Evolutionary conservation across 2,888 invertebrate species (phyloP), one percentile per base, ranked within the genome.

Genomic region (Eupithecia dodoneata): DNA sequence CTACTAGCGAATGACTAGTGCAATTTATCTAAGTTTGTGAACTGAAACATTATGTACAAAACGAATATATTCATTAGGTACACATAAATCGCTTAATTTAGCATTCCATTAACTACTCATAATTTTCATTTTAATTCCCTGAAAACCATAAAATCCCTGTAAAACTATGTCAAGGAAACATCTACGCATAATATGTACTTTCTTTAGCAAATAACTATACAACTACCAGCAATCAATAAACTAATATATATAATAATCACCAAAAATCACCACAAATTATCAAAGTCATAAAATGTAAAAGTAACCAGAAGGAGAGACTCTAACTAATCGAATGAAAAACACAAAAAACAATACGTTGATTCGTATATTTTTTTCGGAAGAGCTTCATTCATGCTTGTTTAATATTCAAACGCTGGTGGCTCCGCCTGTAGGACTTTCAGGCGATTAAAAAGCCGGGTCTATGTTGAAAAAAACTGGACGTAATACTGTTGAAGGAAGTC

Each of bases 361-460:
- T 81, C 76, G 78, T 82, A 77, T 81, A n/a, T 44, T 79, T 78
- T 80, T 80, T 77, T 72, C 65, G 69, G 65, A 76, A 77, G 75
- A 79, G 77, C 70, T 80, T 77, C 77, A 81, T 76, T 73, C 79
- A 74, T 76, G 52, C 72, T 44, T 72, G 76, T 79, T 80, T 79
- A 80, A 79, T 80, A 82, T 82, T 78, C 79, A 82, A 80, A 81
- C 75, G 76, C 75, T 71, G 73, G 76, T 42, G 66, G 45, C 45
- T 74, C 72, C 67, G 71, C 44, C 12, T 15, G 10, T 52, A 72
- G 69, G 30, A 67, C 59, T 72, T 44, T 15, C 67, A n/a, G 44
- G 10, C 18, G n/a, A 12, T 59, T 63, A 3, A 63, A 63, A 63
- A 63, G 30, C 63, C 63, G 63, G 63, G 63, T 12, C 63, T 30